Conservation (phyloP, 30 jellyfish, hydroid and myxozoan species). For the Aurelia aurita complex sp. Pacific region DNA sequence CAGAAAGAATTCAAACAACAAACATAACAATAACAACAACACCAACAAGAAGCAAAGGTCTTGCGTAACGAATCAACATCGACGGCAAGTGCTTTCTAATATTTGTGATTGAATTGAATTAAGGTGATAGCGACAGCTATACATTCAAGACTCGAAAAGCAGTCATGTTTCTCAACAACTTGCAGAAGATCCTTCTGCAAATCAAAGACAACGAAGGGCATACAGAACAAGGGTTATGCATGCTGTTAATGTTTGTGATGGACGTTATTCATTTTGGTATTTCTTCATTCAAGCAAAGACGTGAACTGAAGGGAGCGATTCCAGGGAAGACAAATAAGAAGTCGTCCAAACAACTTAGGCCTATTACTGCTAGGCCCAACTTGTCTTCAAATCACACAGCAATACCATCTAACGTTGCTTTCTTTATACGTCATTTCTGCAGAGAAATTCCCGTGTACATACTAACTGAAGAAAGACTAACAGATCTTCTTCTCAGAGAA, state of each 20-base stretch:
- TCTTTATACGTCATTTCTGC: constrained; percentile 14
- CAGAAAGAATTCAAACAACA: too few relatives aligned
- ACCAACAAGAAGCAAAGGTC: too few relatives aligned
- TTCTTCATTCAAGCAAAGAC: neutral
- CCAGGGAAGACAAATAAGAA: too few relatives aligned
- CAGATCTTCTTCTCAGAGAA: constrained; percentile 35
- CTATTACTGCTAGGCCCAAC: neutral
- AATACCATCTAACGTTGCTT: constrained; percentile 6
- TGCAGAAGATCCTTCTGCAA: neutral
- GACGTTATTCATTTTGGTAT: constrained; percentile 26
- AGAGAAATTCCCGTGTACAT: constrained; percentile 61
- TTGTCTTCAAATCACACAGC: constrained; percentile 22
- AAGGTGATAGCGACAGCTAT: too few relatives aligned
- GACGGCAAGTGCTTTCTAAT: too few relatives aligned
- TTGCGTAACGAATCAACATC: too few relatives aligned
- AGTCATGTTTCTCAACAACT: too few relatives aligned
- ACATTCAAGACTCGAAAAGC: too few relatives aligned
- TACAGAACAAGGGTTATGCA: constrained; percentile 42
- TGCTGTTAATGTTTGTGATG: constrained; percentile 2
- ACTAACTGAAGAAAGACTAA: constrained; percentile 47
- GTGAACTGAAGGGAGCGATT: too few relatives aligned
- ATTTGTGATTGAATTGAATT: too few relatives aligned
- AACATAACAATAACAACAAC: too few relatives aligned
- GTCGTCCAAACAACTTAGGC: too few relatives aligned
- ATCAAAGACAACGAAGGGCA: constrained; percentile 23